phyloP scores from a whole-genome alignment of 2,113 vertebrate species.

The Cricetomys ansorgei region DNA sequence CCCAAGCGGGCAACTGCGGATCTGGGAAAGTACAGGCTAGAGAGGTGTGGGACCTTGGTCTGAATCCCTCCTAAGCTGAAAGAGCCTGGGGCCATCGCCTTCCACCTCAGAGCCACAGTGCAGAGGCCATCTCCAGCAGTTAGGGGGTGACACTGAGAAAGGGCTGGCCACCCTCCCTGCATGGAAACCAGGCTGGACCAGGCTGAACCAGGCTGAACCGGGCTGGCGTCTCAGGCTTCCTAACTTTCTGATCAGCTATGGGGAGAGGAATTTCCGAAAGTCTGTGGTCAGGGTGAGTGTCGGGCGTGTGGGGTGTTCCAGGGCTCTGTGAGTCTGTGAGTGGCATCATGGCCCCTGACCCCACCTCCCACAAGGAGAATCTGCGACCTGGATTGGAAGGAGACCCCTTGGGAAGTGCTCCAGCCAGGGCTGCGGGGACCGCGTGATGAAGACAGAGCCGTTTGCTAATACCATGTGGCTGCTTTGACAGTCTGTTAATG shows the following conservation, averaged over 20 bases:
- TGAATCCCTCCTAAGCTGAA: not conserved
- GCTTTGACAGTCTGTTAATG: slow-evolving; percentile 82
- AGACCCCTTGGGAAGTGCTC: slow-evolving; percentile 70
- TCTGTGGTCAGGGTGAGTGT: not conserved
- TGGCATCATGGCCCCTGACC: not conserved
- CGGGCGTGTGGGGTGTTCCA: not conserved
- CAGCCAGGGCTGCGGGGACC: slow-evolving; percentile 42
- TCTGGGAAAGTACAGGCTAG: not conserved
- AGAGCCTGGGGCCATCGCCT: not conserved
- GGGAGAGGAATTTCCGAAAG: not conserved
- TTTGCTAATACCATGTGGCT: slow-evolving; percentile 81
- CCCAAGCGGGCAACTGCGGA: not conserved
- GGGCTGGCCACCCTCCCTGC: not conserved
- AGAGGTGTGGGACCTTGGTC: not conserved
- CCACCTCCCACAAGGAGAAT: not conserved
- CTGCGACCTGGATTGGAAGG: slow-evolving; percentile 27
- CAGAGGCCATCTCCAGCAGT: not conserved
- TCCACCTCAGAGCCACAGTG: not conserved
- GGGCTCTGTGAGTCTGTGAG: not conserved
- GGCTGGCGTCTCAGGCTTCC: not conserved
- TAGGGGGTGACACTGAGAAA: too few species aligned
- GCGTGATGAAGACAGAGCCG: slow-evolving; percentile 80
- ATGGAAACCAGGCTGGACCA: not conserved
- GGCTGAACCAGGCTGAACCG: not conserved
- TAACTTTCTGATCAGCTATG: not conserved